These are phyloP conservation scores for Neopipo cinnamomea DNA, from an alignment of 2,113 vertebrate species.

Conservation along the genomic window DNA sequence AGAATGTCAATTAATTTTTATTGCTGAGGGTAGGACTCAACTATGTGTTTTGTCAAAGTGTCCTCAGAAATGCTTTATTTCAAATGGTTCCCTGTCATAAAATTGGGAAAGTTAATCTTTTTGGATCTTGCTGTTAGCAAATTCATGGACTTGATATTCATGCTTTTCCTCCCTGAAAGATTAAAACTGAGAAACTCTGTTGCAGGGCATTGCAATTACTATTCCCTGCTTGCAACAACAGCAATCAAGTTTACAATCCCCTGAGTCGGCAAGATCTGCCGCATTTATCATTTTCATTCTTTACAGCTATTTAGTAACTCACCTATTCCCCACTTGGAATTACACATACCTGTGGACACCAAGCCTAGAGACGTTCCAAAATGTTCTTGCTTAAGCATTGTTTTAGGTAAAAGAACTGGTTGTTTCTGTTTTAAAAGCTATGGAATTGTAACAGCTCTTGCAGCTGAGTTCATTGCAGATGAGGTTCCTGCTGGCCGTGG, in stretches of 20 bases:
- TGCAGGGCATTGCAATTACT: constrained; percentile 44
- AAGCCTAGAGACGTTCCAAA: not conserved
- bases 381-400: not conserved
- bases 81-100: not conserved
- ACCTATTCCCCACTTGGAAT: not conserved
- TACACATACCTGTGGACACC: not conserved
- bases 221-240: constrained; percentile 49
- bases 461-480: not conserved
- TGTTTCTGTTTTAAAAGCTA: not conserved
- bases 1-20: constrained; percentile 19
- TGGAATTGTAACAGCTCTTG: not conserved
- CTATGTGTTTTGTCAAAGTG: not conserved
- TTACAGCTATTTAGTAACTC: not conserved
- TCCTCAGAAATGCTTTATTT: constrained; percentile 31
- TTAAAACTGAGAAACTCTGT: constrained; percentile 35
- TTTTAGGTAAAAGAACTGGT: not conserved
- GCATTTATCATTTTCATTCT: constrained; percentile 43
- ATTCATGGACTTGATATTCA: constrained; percentile 44
- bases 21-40: not conserved
- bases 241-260: constrained; percentile 37
- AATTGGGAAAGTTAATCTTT: constrained; percentile 35
- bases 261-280: constrained; percentile 21
- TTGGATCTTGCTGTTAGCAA: constrained; percentile 43
- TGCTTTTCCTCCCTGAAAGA: constrained; percentile 27
- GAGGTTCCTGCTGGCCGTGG: not conserved